phyloP scores from a whole-genome alignment of 2,797 vertebrate species.

The Enteromius afrohamiltoni region DNA sequence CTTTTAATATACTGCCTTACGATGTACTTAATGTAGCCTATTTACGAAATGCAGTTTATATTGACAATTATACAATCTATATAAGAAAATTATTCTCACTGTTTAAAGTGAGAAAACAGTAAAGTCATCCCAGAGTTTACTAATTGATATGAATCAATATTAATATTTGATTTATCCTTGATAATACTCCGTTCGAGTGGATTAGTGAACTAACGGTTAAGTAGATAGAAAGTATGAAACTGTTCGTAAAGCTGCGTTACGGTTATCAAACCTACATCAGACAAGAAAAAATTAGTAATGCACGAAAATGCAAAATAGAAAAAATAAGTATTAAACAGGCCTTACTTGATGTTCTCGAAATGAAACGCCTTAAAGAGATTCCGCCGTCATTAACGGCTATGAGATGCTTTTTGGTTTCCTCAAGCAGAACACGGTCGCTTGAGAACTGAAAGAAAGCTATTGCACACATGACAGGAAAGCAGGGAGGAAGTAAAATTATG shows the following conservation, averaged over 20 bases:
- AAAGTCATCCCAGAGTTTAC: not conserved
- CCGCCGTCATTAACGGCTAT: not conserved
- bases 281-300: not conserved
- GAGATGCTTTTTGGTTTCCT: constrained; percentile 42
- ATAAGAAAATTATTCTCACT: not conserved
- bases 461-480: constrained; percentile 26
- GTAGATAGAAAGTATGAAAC: not conserved
- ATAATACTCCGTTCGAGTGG: too few relatives aligned
- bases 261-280: not conserved
- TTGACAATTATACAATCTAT: not conserved
- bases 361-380: not conserved
- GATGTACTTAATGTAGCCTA: not conserved
- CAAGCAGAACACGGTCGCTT: constrained; percentile 25
- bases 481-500: constrained; percentile 25
- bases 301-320: not conserved
- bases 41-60: not conserved
- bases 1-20: not conserved
- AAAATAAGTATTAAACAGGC: not conserved
- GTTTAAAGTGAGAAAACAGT: not conserved
- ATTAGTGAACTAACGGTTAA: not conserved
- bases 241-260: not conserved
- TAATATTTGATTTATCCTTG: not conserved
- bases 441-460: constrained; percentile 2
- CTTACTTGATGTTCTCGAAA: constrained; percentile 48
- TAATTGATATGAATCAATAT: not conserved